Evolutionary conservation across 2,113 vertebrate genomes (phyloP).

Genomic region (Rafetus swinhoei): DNA sequence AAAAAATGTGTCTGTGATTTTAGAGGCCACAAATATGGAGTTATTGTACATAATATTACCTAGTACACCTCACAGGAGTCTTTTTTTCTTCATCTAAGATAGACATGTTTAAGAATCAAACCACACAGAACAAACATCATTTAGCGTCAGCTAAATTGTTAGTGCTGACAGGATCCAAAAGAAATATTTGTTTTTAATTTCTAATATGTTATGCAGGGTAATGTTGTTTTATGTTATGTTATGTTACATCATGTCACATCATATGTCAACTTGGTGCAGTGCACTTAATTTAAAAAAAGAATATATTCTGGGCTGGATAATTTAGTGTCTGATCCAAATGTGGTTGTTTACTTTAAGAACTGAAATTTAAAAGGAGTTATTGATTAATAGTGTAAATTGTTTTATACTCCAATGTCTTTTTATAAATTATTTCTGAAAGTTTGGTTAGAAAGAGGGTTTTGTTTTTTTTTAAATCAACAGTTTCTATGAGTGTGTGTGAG

Average conservation of each 20-base stretch:
- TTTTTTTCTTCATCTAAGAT: constrained; percentile 22
- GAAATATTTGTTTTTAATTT: constrained; percentile 66
- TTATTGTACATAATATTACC: neutral
- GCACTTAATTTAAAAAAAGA: constrained; percentile 46
- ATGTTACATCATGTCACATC: constrained; percentile 40
- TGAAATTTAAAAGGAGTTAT: constrained; percentile 15
- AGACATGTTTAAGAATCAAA: constrained; percentile 11
- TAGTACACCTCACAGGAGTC: neutral
- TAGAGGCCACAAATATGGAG: neutral
- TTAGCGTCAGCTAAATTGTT: constrained; percentile 51
- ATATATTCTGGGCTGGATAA: constrained; percentile 53
- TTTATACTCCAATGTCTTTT: constrained; percentile 30
- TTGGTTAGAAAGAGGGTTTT: constrained; percentile 18
- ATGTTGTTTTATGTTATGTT: constrained; percentile 31
- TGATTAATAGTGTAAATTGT: constrained; percentile 8
- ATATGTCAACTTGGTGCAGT: constrained; percentile 48
- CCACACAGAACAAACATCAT: constrained; percentile 8
- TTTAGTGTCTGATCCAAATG: constrained; percentile 48
- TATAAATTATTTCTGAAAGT: constrained; percentile 23
- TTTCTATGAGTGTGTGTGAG: neutral
- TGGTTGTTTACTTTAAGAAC: constrained; percentile 45
- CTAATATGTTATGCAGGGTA: constrained; percentile 42
- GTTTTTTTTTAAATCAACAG: neutral
- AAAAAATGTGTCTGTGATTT: neutral
- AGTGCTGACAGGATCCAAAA: constrained; percentile 20